These are phyloP conservation scores for Spilarctia lutea DNA, from an alignment of 2,888 invertebrate species.

Conservation along the genomic window DNA sequence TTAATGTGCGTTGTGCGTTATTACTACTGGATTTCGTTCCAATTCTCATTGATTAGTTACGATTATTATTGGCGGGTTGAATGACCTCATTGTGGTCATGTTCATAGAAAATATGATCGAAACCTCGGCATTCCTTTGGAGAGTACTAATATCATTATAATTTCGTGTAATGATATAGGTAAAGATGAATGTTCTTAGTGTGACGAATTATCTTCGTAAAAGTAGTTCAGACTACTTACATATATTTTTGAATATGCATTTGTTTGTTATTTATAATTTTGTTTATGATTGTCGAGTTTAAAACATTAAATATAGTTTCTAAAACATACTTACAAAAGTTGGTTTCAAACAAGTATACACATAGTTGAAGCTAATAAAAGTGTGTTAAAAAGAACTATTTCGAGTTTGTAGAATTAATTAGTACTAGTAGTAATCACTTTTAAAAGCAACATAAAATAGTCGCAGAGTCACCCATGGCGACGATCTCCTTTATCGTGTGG, in stretches of 20 bases:
- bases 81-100: conserved; percentile 2
- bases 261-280: not conserved
- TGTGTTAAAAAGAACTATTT: too few relatives aligned
- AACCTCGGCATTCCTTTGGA: not conserved
- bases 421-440: too few relatives aligned
- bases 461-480: not conserved
- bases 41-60: conserved; percentile 11
- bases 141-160: conserved; percentile 12
- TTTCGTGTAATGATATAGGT: not conserved
- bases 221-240: not conserved
- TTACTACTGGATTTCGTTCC: conserved; percentile 6
- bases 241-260: not conserved
- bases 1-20: conserved; percentile 16
- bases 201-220: not conserved
- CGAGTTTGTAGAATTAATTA: too few relatives aligned
- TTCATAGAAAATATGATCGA: not conserved
- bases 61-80: conserved; percentile 12
- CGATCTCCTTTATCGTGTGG: too few relatives aligned
- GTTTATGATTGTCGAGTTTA: too few relatives aligned
- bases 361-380: too few relatives aligned
- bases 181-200: not conserved
- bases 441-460: too few relatives aligned
- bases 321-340: too few relatives aligned
- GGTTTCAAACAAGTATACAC: too few relatives aligned
- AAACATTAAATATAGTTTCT: not conserved